phyloP scores from a whole-genome alignment of 2,113 vertebrate species.

The Equus quagga region DNA sequence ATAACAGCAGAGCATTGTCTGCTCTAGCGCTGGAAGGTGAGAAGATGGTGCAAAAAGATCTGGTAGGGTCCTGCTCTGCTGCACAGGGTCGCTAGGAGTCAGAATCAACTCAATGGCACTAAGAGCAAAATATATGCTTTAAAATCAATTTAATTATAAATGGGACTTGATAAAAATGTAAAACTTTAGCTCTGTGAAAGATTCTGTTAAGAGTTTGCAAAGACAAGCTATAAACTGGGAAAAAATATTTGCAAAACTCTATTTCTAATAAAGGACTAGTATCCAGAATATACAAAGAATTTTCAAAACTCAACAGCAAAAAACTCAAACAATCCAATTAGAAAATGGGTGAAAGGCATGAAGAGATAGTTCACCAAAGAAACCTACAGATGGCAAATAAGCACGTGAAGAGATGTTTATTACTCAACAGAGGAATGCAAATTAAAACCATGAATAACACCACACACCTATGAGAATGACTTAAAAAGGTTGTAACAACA shows the following conservation, averaged over 20 bases:
- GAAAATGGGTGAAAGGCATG: background rate
- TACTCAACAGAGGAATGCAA: background rate
- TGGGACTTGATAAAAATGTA: background rate
- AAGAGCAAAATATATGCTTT: background rate
- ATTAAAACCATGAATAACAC: background rate
- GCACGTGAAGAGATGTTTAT: background rate
- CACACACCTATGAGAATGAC: background rate
- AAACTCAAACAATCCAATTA: background rate
- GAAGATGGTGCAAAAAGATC: no score
- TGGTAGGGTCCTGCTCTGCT: no score
- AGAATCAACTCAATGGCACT: no score
- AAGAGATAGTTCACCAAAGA: constrained; percentile 18
- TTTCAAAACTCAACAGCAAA: constrained; percentile 34
- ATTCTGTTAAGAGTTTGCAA: background rate
- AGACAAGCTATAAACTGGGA: background rate
- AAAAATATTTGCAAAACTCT: background rate
- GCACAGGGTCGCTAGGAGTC: no score
- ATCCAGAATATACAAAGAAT: constrained; percentile 23
- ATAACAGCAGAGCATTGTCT: no score
- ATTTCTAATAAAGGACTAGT: background rate
- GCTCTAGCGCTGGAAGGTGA: no score
- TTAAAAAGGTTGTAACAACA: background rate
- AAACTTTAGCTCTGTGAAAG: background rate
- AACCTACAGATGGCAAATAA: background rate
- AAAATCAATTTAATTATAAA: background rate